Base-by-base conservation (phyloP, 2,113 vertebrate species). In the Fukomys damarensis region DNA sequence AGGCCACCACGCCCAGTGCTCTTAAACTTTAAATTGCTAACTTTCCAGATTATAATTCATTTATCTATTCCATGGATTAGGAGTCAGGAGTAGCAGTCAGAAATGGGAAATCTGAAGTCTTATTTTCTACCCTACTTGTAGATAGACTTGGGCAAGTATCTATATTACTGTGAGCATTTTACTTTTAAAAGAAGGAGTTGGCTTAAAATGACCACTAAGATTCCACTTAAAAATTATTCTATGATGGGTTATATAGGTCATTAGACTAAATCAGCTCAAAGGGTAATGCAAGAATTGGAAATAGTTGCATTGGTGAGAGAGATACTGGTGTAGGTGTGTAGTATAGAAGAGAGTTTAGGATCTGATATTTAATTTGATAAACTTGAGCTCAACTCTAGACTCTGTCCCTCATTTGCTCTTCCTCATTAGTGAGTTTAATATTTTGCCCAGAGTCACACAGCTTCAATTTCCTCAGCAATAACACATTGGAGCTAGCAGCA, bases 381-480 rank as follows among this genome's bases (percentile, higher is more conserved):
- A 63, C 43, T 61, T 80, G n/a, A 76, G 38, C 63, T 96, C 80
- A 90, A 70, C 65, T 81, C 3, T 16, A 89, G 43, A 17, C 46
- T 96, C 54, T 85, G 19, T 68, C 12, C 6, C 52, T 88, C 49
- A n/a, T 35, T 28, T 76, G 13, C 46, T 26, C 49, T 77, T 70
- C 35, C 81, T 87, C 66, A 52, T 89, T 65, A 91, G n/a, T 93
- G 84, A 86, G 38, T 43, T 91, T 43, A 95, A 7, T 81, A 56
- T 72, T 59, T 96, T 79, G 7, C 80, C 16, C 52, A 93, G 84
- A 92, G 38, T 95, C 28, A 66, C 4, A 56, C 3, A 63, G n/a
- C 20, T 91, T 96, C 86, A 86, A n/a, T 94, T 86, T 94, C 22
- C 4, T 94, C 56, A 68, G 61, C 59, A 83, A 83, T 82, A 91